These are phyloP conservation scores for Mesoclemmys tuberculata DNA, from an alignment of 2,113 vertebrate species.

Conservation along the genomic window DNA sequence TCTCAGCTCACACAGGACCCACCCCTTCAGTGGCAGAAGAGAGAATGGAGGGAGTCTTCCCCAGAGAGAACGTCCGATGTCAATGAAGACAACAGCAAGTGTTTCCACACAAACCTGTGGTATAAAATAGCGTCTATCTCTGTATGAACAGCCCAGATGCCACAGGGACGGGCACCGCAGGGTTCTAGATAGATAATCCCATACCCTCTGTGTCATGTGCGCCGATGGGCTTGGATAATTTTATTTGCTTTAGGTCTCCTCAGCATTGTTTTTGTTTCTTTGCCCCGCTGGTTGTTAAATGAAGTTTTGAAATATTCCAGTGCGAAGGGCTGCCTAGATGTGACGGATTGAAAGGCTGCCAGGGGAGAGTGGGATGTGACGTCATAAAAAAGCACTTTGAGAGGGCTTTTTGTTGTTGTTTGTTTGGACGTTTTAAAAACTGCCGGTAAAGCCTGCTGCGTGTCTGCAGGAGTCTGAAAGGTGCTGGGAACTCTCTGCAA, in stretches of 20 bases:
- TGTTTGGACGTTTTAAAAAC: neutral
- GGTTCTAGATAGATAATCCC: neutral
- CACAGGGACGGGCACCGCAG: fast-evolving
- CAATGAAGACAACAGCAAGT: neutral
- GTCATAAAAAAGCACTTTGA: neutral
- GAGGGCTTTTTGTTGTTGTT: neutral
- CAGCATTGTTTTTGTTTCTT: neutral
- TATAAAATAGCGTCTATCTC: neutral
- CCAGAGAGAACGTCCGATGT: neutral
- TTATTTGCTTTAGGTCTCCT: neutral
- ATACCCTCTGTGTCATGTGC: neutral
- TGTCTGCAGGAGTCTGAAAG: neutral
- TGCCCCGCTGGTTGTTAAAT: neutral
- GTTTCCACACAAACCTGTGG: fast-evolving
- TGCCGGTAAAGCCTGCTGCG: neutral
- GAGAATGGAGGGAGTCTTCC: neutral
- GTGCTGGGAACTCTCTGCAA: neutral
- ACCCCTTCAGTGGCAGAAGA: neutral
- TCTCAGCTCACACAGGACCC: neutral
- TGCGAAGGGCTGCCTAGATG: neutral
- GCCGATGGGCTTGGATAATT: neutral
- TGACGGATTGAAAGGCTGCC: neutral
- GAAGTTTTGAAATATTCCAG: slow-evolving; percentile 18
- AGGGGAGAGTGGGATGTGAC: neutral
- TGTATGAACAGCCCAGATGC: neutral